Evolutionary conservation across 2,888 invertebrate genomes (phyloP).

Genomic region (Willowsia nigromaculata): DNA sequence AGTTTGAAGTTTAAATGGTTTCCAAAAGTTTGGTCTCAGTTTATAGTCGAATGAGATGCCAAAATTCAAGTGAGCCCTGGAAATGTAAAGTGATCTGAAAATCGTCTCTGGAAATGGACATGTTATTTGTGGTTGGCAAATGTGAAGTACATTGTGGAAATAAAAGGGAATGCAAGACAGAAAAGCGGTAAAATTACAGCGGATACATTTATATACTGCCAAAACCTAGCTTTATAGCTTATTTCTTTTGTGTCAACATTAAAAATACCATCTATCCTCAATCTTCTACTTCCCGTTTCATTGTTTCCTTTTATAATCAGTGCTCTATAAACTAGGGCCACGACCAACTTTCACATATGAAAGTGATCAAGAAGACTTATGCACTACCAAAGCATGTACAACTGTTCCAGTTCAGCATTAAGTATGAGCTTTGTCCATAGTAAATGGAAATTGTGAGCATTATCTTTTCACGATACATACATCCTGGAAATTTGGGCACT

Average conservation of each 20-base stretch:
- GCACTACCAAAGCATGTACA: background rate
- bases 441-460: background rate
- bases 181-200: background rate
- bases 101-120: background rate
- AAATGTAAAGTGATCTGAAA: slow-evolving; percentile 38
- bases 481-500: slow-evolving; percentile 31
- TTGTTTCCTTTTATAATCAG: background rate
- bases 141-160: background rate
- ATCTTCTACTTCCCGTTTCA: background rate
- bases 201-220: background rate
- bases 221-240: background rate
- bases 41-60: slow-evolving; percentile 44
- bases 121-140: slow-evolving; percentile 35
- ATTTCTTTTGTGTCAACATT: background rate
- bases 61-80: slow-evolving; percentile 31
- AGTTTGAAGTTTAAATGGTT: slow-evolving; percentile 32
- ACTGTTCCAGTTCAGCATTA: background rate
- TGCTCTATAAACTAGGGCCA: background rate
- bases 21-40: background rate
- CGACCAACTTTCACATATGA: background rate
- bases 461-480: background rate
- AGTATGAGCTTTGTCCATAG: background rate
- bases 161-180: background rate
- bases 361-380: background rate
- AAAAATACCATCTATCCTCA: background rate